Evolutionary conservation across 2,888 invertebrate species (phyloP).

Genomic region (Lepidonotus clava): DNA sequence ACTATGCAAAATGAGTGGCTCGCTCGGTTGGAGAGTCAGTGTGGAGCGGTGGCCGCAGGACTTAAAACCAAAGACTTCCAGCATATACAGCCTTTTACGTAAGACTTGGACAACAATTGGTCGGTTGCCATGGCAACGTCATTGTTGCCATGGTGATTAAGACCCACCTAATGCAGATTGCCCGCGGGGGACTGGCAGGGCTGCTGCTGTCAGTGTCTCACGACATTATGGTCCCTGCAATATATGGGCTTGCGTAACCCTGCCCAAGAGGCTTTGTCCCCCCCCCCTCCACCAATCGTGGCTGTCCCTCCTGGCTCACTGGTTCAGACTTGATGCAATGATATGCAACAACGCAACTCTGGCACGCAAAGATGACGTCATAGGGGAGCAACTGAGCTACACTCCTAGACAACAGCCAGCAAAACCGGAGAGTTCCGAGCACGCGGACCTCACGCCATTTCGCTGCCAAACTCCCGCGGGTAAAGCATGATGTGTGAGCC

Average conservation of each 20-base stretch:
- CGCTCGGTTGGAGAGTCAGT: background rate
- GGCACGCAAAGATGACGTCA: constrained; percentile 1
- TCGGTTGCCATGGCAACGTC: background rate
- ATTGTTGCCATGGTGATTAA: constrained; percentile 18
- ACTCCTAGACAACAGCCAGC: no score
- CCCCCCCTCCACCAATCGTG: background rate
- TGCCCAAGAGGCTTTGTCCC: no score
- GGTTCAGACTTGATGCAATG: background rate
- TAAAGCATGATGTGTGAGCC: no score
- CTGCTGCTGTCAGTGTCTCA: background rate
- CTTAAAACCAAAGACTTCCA: background rate
- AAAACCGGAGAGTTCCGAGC: no score
- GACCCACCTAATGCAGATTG: background rate
- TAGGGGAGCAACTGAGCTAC: no score
- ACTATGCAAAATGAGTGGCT: no score
- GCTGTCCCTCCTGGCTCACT: background rate
- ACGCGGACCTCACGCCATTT: no score
- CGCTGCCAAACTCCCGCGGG: no score
- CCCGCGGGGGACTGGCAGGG: background rate
- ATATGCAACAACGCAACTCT: background rate
- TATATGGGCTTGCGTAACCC: background rate
- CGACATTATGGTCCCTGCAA: background rate
- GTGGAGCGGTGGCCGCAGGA: background rate
- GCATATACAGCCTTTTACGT: background rate
- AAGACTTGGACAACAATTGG: background rate